These are phyloP conservation scores for Matsumurasca onukii DNA, from an alignment of 1,140 invertebrate species.

Conservation along the genomic window DNA sequence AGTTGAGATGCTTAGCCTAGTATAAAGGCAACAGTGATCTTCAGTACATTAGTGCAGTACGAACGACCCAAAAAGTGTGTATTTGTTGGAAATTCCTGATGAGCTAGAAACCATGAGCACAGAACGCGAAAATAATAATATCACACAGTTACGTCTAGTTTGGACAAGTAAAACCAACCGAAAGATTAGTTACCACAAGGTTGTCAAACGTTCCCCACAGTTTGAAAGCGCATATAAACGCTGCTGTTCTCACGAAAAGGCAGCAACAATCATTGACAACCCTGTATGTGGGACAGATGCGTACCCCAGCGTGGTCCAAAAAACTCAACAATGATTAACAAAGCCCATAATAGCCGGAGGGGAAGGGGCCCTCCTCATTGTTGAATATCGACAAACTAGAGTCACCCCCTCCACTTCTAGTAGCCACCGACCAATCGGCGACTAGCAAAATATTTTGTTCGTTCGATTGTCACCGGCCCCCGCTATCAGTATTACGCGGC, in stretches of 20 bases:
- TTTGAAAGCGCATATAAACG: too few relatives aligned
- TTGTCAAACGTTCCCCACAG: too few relatives aligned
- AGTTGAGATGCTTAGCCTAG: too few relatives aligned
- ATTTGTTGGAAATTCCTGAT: too few relatives aligned
- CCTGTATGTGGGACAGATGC: constrained; percentile 24
- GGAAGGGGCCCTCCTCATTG: constrained; percentile 3
- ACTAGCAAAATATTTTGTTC: constrained; percentile 28
- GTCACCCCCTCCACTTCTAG: neutral
- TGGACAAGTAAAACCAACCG: too few relatives aligned
- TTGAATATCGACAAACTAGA: constrained; percentile 30
- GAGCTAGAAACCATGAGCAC: too few relatives aligned
- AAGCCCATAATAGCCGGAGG: constrained; percentile 26
- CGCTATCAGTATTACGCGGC: constrained; percentile 8
- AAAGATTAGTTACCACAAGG: too few relatives aligned
- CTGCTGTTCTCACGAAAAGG: constrained; percentile 15
- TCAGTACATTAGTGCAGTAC: too few relatives aligned
- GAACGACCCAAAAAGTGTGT: too few relatives aligned
- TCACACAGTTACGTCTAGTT: too few relatives aligned
- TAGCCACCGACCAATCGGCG: neutral
- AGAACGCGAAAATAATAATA: too few relatives aligned
- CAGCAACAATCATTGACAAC: neutral
- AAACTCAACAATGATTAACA: constrained; percentile 26
- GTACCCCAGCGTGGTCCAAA: neutral
- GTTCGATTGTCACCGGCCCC: constrained; percentile 12
- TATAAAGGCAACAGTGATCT: too few relatives aligned